A percentile compares a stretch with the other conserved stretches of the same genome.
phyloP scores from a whole-genome alignment of 2,113 vertebrate genomes.

The Gyps fulvus region DNA sequence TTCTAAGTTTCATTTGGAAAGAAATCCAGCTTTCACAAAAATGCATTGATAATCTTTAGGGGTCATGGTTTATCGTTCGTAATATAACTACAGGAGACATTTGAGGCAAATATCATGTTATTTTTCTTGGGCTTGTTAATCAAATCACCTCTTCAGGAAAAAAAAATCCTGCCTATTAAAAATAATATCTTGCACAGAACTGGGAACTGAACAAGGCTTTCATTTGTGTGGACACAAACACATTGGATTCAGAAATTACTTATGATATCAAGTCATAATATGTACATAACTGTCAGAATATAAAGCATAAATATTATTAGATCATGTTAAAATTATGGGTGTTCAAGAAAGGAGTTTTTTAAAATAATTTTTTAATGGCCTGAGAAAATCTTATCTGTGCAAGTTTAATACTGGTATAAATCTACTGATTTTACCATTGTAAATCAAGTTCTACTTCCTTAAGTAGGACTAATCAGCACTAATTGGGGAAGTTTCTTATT shows the following conservation, averaged over 20 bases:
- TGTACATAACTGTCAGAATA: neutral
- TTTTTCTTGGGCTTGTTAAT: slow-evolving; percentile 14
- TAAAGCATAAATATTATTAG: neutral
- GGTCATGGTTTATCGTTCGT: neutral
- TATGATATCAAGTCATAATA: neutral
- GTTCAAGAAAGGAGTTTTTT: neutral
- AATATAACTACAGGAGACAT: neutral
- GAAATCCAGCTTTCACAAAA: neutral
- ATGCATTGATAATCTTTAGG: neutral
- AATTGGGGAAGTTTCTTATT: slow-evolving; percentile 69
- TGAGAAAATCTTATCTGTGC: neutral
- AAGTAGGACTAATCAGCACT: slow-evolving; percentile 42
- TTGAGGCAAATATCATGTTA: neutral
- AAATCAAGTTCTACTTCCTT: slow-evolving; percentile 8
- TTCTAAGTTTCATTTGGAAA: neutral
- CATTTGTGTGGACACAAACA: slow-evolving; percentile 7
- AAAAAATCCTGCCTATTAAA: neutral
- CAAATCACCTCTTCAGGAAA: neutral
- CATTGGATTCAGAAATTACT: neutral
- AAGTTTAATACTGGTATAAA: neutral
- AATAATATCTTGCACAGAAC: neutral
- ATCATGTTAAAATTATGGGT: neutral
- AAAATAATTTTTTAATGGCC: neutral
- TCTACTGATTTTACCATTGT: neutral
- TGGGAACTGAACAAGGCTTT: neutral